Base-by-base conservation (phyloP, 2,113 vertebrate species). In the Typhlomys cinereus region DNA sequence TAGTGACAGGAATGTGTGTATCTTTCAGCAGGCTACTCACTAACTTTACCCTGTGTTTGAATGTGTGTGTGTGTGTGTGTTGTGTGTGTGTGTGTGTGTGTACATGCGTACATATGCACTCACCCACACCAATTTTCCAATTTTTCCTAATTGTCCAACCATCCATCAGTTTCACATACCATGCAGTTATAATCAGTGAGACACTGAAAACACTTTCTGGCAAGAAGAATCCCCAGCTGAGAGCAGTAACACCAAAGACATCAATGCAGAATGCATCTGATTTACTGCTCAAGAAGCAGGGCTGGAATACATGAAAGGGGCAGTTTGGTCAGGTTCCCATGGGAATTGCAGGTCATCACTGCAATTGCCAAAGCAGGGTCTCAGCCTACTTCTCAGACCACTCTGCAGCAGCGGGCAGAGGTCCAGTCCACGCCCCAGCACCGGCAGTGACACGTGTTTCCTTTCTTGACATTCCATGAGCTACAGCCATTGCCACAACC, bases 401-500 rank as follows among this genome's bases (percentile, higher is more conserved):
- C 13, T 7, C 0, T 52, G 27, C 93, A 94, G 92, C 91, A 92
- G 50, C 7, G 67, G 69, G 91, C 93, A 14, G 86, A 44, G 50
- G 93, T 88, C 95, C 93, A 95, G 67, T 79, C 94, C 0, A 95
- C 48, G 7, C 12, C 7, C 8, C 2, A 5, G 14, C 94, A 95
- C 57, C 96, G 91, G 50, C 87, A 71, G 36, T 96, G 95, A 61
- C 96, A 96, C 0, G 46, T 88, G 50, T 23, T 85, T 54, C 31
- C 29, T 0, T 4, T 0, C 25, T 1, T 61, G 6, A 91, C 34
- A 70, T 93, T 73, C 89, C 95, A 95, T 8, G 92, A 96, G 36
- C 95, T 91, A 36, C 91, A 96, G 79, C 1, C 66, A 39, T 44
- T 84, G n/a, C 92, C 94, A 83, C 89, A 96, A 46, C 94, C 75